Percentiles rank a stretch among this genome's conserved stretches.
Conservation (phyloP, 1,140 invertebrate genomes). For the Sipha flava region DNA sequence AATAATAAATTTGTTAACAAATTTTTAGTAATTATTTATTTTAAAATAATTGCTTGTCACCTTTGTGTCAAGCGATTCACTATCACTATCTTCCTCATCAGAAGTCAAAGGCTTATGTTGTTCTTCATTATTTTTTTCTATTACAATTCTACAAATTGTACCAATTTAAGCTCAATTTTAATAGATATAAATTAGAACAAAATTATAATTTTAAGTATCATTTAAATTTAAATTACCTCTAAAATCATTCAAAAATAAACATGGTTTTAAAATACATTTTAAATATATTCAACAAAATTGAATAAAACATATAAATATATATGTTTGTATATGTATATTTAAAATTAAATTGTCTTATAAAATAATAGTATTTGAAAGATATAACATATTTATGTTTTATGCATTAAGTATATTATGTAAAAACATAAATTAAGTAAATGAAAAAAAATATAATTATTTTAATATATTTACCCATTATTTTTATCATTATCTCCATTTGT, state of each 20-base stretch:
- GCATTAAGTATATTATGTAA: too few relatives aligned
- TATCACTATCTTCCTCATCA: conserved; percentile 20
- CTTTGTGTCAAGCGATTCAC: conserved; percentile 29
- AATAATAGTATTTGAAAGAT: too few relatives aligned
- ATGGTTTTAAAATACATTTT: not conserved
- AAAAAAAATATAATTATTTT: too few relatives aligned
- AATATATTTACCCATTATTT: not conserved
- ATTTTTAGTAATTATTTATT: not conserved
- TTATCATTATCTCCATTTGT: not conserved
- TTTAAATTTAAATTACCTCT: not conserved
- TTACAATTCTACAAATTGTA: not conserved
- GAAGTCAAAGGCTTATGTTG: not conserved
- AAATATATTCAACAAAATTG: not conserved
- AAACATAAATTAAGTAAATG: too few relatives aligned
- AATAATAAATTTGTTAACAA: not conserved
- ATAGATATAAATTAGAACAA: not conserved
- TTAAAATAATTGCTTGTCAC: conserved; percentile 22
- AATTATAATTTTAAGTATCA: not conserved
- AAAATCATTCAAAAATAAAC: too few relatives aligned
- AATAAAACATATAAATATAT: too few relatives aligned
- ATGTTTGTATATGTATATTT: too few relatives aligned
- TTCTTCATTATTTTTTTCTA: not conserved
- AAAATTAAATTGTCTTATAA: too few relatives aligned
- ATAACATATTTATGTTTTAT: too few relatives aligned
- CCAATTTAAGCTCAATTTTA: not conserved